These are phyloP conservation scores for Amphimallon solstitiale DNA, from an alignment of 2,888 invertebrate species.

Conservation along the genomic window DNA sequence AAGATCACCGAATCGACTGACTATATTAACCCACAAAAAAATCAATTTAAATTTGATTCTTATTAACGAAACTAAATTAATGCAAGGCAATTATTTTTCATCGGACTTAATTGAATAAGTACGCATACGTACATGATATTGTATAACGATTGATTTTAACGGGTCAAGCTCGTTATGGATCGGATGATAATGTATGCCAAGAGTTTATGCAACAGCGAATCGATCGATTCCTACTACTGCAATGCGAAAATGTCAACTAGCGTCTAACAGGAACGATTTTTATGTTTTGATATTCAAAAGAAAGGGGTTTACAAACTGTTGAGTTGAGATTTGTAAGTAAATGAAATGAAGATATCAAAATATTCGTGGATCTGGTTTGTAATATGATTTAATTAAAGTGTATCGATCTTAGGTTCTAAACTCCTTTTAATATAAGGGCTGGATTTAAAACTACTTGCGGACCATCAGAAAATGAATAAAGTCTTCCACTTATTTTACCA, in stretches of 20 bases:
- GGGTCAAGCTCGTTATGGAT: constrained; percentile 26
- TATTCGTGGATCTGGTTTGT: too few species aligned
- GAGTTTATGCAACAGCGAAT: constrained; percentile 24
- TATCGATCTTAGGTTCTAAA: too few species aligned
- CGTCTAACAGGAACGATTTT: background rate
- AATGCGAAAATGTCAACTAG: constrained; percentile 22
- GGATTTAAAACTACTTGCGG: too few species aligned
- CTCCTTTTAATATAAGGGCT: too few species aligned
- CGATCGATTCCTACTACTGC: constrained; percentile 2
- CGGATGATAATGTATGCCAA: constrained; percentile 24
- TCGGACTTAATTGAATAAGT: constrained; percentile 28
- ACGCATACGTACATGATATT: constrained; percentile 10
- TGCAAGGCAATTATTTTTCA: constrained; percentile 19
- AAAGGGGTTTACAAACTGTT: too few species aligned
- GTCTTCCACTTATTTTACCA: too few species aligned
- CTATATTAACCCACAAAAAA: constrained; percentile 24
- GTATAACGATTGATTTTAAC: constrained; percentile 27
- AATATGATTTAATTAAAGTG: too few species aligned
- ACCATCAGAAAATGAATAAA: too few species aligned
- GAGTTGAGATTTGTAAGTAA: too few species aligned
- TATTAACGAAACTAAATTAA: constrained; percentile 27
- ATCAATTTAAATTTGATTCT: constrained; percentile 31
- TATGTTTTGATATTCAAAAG: background rate
- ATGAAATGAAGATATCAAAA: too few species aligned
- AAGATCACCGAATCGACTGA: constrained; percentile 1